Conservation (phyloP, 2,888 invertebrate species). For the Gortyna flavago region DNA sequence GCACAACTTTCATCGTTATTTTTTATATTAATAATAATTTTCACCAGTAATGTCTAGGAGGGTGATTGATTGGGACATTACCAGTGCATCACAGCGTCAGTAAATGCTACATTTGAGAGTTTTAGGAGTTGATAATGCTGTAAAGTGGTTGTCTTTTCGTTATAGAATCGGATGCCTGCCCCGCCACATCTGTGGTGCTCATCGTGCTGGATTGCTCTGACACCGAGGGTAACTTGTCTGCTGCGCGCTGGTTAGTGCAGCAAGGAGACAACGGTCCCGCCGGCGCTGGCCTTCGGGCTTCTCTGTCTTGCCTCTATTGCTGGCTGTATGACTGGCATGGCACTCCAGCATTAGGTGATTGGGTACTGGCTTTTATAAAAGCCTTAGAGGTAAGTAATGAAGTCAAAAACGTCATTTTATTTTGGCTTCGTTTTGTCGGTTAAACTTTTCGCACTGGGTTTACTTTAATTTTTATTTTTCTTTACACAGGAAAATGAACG, state of each 20-base stretch:
- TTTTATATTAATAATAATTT: neutral
- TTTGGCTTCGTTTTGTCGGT: neutral
- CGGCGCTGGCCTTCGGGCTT: conserved; percentile 90
- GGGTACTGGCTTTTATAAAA: conserved; percentile 92
- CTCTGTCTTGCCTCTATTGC: conserved; percentile 91
- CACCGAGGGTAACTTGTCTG: conserved; percentile 73
- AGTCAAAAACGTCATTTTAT: neutral
- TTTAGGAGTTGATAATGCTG: conserved; percentile 18
- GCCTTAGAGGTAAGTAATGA: conserved; percentile 88
- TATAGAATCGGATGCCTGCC: conserved; percentile 87
- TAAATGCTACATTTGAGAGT: conserved; percentile 4
- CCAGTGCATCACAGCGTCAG: neutral
- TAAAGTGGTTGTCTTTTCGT: conserved; percentile 25
- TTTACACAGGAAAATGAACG: conserved; percentile 86
- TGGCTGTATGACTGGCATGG: conserved; percentile 92
- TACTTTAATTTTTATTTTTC: neutral
- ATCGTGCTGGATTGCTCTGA: conserved; percentile 88
- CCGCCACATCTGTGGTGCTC: conserved; percentile 91
- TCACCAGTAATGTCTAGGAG: conserved; percentile 1
- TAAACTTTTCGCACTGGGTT: neutral
- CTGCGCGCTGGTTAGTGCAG: conserved; percentile 84
- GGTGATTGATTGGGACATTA: neutral
- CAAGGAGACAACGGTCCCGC: conserved; percentile 81
- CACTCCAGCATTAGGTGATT: conserved; percentile 91
- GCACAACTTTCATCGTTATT: neutral